Conservation (phyloP, 2,888 invertebrate genomes). For the Tigriopus californicus region DNA sequence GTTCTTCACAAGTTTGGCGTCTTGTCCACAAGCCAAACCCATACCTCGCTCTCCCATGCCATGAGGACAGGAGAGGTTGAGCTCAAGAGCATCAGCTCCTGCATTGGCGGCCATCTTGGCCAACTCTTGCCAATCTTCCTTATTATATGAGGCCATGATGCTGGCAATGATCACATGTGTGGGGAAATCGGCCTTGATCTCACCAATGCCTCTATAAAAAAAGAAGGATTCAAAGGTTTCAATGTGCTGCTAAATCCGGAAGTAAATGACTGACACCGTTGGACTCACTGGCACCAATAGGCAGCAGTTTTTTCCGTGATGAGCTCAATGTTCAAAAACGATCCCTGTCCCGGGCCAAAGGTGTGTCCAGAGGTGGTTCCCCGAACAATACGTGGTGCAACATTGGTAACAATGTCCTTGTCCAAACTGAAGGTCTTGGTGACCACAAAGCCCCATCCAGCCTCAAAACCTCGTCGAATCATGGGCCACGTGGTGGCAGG, state of each 20-base stretch:
- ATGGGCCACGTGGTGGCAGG: constrained; percentile 85
- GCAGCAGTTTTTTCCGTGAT: constrained; percentile 88
- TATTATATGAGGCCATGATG: constrained; percentile 76
- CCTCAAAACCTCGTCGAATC: constrained; percentile 83
- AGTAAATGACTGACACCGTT: not conserved
- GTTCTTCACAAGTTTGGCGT: constrained; percentile 36
- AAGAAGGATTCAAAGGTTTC: not conserved
- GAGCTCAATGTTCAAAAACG: constrained; percentile 91
- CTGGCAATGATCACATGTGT: constrained; percentile 59
- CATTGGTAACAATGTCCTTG: constrained; percentile 90
- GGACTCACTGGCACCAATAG: constrained; percentile 60
- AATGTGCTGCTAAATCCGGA: not conserved
- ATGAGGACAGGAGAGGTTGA: constrained; percentile 93
- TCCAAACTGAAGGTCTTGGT: constrained; percentile 90
- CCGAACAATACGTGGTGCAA: constrained; percentile 86
- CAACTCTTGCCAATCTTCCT: constrained; percentile 70
- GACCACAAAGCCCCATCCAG: constrained; percentile 93
- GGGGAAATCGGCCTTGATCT: constrained; percentile 13
- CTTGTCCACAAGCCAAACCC: constrained; percentile 93
- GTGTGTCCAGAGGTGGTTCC: constrained; percentile 78
- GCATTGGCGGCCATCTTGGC: constrained; percentile 53
- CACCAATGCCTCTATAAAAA: constrained; percentile 4
- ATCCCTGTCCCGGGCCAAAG: constrained; percentile 87
- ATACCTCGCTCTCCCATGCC: constrained; percentile 97
- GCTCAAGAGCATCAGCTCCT: constrained; percentile 83